Evolutionary conservation across 2,888 invertebrate genomes (phyloP), one percentile per base, ranked within the genome.

Genomic region (Cartodere bifasciata): DNA sequence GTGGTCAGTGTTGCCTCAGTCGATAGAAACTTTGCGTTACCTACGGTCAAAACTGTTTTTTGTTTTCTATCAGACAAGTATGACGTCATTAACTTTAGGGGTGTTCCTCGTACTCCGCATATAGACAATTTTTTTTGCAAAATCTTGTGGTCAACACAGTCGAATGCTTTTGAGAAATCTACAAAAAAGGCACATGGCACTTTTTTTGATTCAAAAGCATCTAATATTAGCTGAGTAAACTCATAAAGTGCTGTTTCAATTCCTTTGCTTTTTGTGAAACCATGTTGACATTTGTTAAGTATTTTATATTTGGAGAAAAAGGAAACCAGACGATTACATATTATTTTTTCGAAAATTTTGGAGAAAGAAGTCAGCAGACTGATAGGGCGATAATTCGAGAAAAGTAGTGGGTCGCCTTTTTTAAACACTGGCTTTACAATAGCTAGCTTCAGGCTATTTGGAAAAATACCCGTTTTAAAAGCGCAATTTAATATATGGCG

Each of bases 271-370:
- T 23, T 22, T 2, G 15, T 13, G 20, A 23, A 23, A 2, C 22
- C 23, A 6, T 29, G 22, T 22, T 29, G 29, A 10, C n/a, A 13
- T n/a, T 22, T 22, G 23, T 26, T 14, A n/a, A 34, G 28, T 6
- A 34, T 29, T 10, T 24, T 24, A 15, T 23, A 13, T 20, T 29
- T 34, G 4, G 20, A 11, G n/a, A 34, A 20, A 13, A 34, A 25
- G 12, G 22, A 14, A n/a, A 16, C 13, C 3, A 29, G 16, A 16
- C 25, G 15, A n/a, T 11, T 15, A 15, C 26, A n/a, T 12, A 34
- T 17, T 13, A 34, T 13, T 21, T 29, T 29, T 17, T 34, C 29
- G 13, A 34, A 34, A 13, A 34, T 34, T 26, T 34, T 34, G 13
- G 29, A 17, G 7, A 34, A 34, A 9, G 30, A 21, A 10, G 14